Conservation (phyloP, 2,113 vertebrate species). For the Nothocercus nigrocapillus region DNA sequence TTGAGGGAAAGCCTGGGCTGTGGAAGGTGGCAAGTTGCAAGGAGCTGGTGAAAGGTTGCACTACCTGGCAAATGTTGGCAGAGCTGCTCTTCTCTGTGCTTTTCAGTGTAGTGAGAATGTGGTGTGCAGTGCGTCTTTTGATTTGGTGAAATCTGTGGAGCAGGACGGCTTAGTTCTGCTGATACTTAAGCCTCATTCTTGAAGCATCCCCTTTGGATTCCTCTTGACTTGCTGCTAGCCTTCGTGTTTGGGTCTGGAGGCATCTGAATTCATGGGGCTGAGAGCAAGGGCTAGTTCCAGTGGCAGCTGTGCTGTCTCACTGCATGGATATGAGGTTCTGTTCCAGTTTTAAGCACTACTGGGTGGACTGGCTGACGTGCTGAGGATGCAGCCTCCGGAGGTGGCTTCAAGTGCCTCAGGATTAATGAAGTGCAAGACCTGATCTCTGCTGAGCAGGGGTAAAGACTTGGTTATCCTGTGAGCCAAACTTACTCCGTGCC, state of each 20-base stretch:
- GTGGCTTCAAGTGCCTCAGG: fast-evolving
- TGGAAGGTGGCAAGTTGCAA: not conserved
- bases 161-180: not conserved
- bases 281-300: not conserved
- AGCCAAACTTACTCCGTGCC: not conserved
- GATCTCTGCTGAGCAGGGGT: fast-evolving
- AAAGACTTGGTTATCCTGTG: not conserved
- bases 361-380: not conserved
- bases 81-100: not conserved
- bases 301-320: not conserved
- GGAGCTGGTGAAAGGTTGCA: constrained; percentile 25
- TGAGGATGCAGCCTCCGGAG: not conserved
- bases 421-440: not conserved
- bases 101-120: not conserved
- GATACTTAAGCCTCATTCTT: not conserved
- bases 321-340: fast-evolving
- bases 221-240: not conserved
- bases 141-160: not conserved
- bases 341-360: not conserved
- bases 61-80: not conserved
- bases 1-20: not conserved
- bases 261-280: not conserved
- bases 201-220: not conserved
- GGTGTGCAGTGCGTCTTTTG: not conserved
- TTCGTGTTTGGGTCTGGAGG: not conserved